These are phyloP conservation scores for Asteroscopus sphinx DNA, from an alignment of 2,888 invertebrate species.

Conservation along the genomic window DNA sequence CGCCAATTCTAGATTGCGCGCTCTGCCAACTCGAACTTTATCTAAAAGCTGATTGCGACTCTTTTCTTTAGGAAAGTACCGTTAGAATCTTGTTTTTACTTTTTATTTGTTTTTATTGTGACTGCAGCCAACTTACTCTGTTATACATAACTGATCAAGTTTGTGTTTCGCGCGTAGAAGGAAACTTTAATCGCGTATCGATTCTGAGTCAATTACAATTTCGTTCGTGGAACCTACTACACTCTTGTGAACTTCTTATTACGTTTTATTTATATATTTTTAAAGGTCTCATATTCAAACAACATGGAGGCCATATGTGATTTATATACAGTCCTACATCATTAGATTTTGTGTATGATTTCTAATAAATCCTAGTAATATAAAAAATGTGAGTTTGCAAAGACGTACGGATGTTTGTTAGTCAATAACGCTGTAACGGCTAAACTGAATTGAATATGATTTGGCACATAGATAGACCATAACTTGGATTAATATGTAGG, in stretches of 20 bases:
- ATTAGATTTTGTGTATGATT: not conserved
- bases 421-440: too few relatives aligned
- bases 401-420: too few relatives aligned
- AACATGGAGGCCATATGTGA: not conserved
- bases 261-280: not conserved
- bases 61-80: slow-evolving; percentile 75
- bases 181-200: slow-evolving; percentile 2
- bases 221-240: not conserved
- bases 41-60: slow-evolving; percentile 84
- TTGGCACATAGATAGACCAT: too few relatives aligned
- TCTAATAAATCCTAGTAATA: too few relatives aligned
- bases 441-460: too few relatives aligned
- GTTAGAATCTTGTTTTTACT: slow-evolving; percentile 74
- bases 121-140: slow-evolving; percentile 39
- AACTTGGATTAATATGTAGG: too few relatives aligned
- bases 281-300: not conserved
- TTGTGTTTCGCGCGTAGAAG: slow-evolving; percentile 13
- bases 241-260: not conserved
- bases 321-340: not conserved
- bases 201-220: not conserved
- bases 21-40: slow-evolving; percentile 79
- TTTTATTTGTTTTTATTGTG: slow-evolving; percentile 55
- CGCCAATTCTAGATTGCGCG: slow-evolving; percentile 79
- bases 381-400: too few relatives aligned
- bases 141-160: slow-evolving; percentile 45